Percentiles rank a stretch among this genome's conserved stretches.
Evolutionary conservation across 2,797 vertebrate genomes (phyloP).

Genomic region (Bryconaethiops microstoma): DNA sequence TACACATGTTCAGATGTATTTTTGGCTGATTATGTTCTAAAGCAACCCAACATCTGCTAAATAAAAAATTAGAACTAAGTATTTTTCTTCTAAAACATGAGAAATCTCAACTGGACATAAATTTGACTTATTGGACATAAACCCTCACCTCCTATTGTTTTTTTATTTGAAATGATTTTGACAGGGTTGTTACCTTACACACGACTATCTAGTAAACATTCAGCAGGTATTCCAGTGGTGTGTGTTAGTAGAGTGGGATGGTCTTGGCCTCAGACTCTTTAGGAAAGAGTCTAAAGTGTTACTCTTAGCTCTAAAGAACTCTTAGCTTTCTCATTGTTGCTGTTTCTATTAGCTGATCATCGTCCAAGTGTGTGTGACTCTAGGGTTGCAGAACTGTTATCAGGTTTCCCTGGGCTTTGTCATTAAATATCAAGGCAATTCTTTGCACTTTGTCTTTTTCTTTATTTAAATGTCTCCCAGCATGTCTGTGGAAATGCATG

Average conservation of each 20-base stretch:
- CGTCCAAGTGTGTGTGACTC: neutral
- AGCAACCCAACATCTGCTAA: neutral
- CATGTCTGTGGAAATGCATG: slow-evolving; percentile 4
- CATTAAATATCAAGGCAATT: slow-evolving; percentile 58
- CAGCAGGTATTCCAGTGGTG: neutral
- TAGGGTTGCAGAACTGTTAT: neutral
- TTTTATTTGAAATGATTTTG: neutral
- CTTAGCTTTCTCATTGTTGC: neutral
- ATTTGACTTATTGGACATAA: neutral
- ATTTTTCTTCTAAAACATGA: neutral
- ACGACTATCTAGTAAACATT: neutral
- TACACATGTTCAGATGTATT: neutral
- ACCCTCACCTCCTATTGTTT: neutral
- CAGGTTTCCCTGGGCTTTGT: neutral
- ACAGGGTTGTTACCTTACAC: neutral
- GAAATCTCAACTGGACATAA: neutral
- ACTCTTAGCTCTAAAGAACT: neutral
- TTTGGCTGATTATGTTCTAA: neutral
- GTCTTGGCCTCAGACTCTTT: neutral
- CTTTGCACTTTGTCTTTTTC: slow-evolving; percentile 48
- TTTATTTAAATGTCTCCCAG: slow-evolving; percentile 39
- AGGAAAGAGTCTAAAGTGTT: neutral
- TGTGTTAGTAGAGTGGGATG: neutral
- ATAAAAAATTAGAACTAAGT: neutral
- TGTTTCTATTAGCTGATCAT: neutral